Evolutionary conservation across 2,113 vertebrate species (phyloP).

Genomic region (Pachycephala philippinensis): DNA sequence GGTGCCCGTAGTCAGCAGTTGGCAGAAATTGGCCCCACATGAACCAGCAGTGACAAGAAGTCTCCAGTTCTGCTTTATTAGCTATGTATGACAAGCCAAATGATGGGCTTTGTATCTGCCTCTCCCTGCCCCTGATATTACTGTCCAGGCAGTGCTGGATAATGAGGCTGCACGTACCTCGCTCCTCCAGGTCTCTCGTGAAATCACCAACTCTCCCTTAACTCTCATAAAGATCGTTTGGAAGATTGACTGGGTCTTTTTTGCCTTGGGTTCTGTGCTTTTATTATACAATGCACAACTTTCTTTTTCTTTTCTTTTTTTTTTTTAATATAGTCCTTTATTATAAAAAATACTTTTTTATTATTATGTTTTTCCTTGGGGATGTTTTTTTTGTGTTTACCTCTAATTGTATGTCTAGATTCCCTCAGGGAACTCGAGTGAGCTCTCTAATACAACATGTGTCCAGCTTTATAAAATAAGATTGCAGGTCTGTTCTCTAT

Average conservation of each 20-base stretch:
- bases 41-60: neutral
- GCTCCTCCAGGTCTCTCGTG: neutral
- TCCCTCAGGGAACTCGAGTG: neutral
- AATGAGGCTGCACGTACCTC: neutral
- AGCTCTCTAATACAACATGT: neutral
- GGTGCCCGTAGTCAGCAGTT: neutral
- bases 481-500: neutral
- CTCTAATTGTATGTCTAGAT: conserved; percentile 38
- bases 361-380: conserved; percentile 30
- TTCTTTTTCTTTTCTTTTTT: neutral
- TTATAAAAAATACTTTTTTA: conserved; percentile 39
- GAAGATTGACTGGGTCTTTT: conserved; percentile 27
- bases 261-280: conserved; percentile 53
- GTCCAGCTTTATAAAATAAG: neutral
- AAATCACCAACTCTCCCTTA: conserved; percentile 9
- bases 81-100: conserved; percentile 12
- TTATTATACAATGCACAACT: conserved; percentile 32
- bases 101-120: neutral
- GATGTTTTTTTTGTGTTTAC: conserved; percentile 19
- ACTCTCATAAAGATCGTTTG: neutral
- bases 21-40: neutral
- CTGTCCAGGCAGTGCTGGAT: neutral
- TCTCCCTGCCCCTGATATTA: neutral
- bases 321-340: conserved; percentile 47
- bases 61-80: neutral